Base-by-base conservation (phyloP, 2,888 invertebrate genomes). In the Platycheirus rosarum region DNA sequence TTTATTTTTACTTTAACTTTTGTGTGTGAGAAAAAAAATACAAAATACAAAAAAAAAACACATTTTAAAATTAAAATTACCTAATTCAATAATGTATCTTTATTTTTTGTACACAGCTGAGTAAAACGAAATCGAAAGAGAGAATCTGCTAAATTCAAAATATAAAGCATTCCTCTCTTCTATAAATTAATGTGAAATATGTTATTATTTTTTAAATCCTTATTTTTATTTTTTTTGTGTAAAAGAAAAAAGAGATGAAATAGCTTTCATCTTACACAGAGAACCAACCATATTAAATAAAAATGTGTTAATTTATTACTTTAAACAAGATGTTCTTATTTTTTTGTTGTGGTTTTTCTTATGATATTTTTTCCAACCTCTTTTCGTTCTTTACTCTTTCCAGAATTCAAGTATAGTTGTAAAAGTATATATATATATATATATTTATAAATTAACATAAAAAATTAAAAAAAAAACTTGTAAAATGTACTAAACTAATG, bases 401-500 rank as follows among this genome's bases (percentile, higher is more conserved):
- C 68, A 68, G 74, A 46, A 74, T 53, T 75, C 63, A 49, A 57
- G 14, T 63, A 62, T 57, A 57, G 60, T 14, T 44, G n/a, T 60
- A 55, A 74, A 74, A 74, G 51, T 53, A 74, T 68, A 48, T 11
- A 44, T 26, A 75, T 68, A 62, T 68, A 60, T 51, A 51, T 51
- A 51, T 75, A 65, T 77, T 65, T 79, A 82, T 62, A 82, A 73
- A 82, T 66, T 77, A 73, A 82, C 63, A 77, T 77, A 55, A 51
- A 71, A 53, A 60, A 18, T 13, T 32, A 16, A 53, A 40, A 57
- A 42, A 42, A 49, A 71, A 73, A 44, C 23, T 32, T 77, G 76
- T 82, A 82, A 77, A 77, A 82, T 82, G 82, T 82, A 82, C 82
- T 77, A 77, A 63, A 77, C 55, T 77, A 71, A 66, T 80, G 60